A percentile compares a stretch with the other conserved stretches of the same genome.
These are phyloP conservation scores for Venustaconcha ellipsiformis DNA, from an alignment of 1,140 invertebrate species.

Conservation along the genomic window DNA sequence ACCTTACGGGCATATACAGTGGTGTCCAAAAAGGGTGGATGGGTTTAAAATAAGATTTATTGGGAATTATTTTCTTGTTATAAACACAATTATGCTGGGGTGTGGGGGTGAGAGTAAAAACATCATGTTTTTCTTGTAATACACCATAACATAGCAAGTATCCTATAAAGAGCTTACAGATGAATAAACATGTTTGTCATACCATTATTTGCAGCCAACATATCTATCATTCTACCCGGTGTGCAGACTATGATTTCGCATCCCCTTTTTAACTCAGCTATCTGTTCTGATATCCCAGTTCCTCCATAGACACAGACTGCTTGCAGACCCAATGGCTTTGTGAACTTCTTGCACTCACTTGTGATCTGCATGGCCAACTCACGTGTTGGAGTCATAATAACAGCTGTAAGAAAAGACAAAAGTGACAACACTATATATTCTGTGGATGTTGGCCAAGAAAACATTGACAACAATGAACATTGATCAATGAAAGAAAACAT, in stretches of 20 bases:
- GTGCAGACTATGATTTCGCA: constrained; percentile 99
- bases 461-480: no score
- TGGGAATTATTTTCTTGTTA: neutral
- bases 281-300: constrained; percentile 96
- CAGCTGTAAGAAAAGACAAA: constrained; percentile 55
- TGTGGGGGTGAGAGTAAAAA: no score
- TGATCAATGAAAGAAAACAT: no score
- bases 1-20: no score
- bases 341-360: constrained; percentile 96
- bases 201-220: constrained; percentile 98
- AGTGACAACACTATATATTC: no score
- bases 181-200: constrained; percentile 28
- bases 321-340: constrained; percentile 86
- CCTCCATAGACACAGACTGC: constrained; percentile 99
- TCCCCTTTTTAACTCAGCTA: constrained; percentile 97
- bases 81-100: neutral
- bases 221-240: constrained; percentile 99
- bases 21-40: no score
- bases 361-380: constrained; percentile 99
- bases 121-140: neutral
- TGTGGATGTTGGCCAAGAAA: no score
- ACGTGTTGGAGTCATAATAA: constrained; percentile 98
- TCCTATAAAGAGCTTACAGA: no score
- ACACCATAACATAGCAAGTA: no score
- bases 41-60: neutral